phyloP scores from a whole-genome alignment of 92 coral and sea anemone genomes.

The Bergia sp. region DNA sequence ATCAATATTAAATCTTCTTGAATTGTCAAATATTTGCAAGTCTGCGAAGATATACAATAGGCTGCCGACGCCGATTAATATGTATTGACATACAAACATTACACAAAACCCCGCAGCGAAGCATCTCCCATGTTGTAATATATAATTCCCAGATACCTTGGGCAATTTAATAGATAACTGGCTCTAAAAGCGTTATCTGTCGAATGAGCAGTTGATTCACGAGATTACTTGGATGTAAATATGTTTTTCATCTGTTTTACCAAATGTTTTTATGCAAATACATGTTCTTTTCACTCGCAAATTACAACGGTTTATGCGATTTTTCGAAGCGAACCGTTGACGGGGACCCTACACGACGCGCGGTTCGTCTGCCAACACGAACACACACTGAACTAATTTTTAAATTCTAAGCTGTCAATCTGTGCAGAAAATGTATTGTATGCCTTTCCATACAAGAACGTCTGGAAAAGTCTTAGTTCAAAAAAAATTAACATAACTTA shows the following conservation, averaged over 20 bases:
- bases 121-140: conserved; percentile 14
- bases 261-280: neutral
- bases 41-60: neutral
- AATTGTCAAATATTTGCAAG: neutral
- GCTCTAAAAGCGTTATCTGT: neutral
- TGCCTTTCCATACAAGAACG: neutral
- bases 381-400: neutral
- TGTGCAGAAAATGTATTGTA: neutral
- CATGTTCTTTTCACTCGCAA: neutral
- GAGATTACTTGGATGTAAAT: neutral
- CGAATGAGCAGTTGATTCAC: conserved; percentile 11
- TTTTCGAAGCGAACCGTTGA: neutral
- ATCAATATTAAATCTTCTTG: neutral
- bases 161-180: conserved; percentile 20
- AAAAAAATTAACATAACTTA: neutral
- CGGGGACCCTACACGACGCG: neutral
- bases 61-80: neutral
- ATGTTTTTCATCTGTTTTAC: neutral
- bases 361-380: neutral
- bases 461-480: neutral
- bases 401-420: neutral
- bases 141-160: neutral
- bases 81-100: neutral
- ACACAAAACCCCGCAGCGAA: conserved; percentile 18
- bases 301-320: neutral